Evolutionary conservation across 2,797 vertebrate genomes (phyloP).

Genomic region (Paramormyrops hopkinsi): DNA sequence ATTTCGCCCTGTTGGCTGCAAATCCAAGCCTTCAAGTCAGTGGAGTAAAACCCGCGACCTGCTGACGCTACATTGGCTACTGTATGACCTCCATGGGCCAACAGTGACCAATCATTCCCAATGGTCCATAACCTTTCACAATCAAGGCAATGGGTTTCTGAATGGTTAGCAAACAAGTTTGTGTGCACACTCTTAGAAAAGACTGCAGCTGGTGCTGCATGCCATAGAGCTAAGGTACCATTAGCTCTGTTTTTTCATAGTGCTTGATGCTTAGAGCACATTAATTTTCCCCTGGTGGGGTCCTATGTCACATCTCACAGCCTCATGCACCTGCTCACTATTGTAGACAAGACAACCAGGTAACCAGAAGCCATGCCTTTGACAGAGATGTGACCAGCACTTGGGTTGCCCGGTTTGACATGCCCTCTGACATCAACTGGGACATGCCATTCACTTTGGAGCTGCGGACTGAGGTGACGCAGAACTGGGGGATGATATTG

Average conservation of each 20-base stretch:
- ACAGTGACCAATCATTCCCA: background rate
- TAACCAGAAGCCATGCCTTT: background rate
- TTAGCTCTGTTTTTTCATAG: background rate
- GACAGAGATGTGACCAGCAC: background rate
- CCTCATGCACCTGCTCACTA: constrained; percentile 11
- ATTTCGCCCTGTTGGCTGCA: background rate
- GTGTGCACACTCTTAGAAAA: background rate
- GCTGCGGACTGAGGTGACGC: background rate
- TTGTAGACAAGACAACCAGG: constrained; percentile 19
- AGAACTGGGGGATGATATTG: background rate
- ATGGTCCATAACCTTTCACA: background rate
- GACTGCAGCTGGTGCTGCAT: background rate
- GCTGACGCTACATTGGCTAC: background rate
- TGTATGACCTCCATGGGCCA: background rate
- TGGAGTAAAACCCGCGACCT: background rate
- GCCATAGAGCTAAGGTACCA: background rate
- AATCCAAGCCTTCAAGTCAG: background rate
- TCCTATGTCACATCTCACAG: background rate
- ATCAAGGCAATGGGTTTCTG: background rate
- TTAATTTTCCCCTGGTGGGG: constrained; percentile 10
- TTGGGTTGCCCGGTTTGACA: background rate
- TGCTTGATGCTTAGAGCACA: background rate
- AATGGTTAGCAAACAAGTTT: background rate
- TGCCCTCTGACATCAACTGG: background rate
- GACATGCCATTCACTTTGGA: background rate